These are phyloP conservation scores for Ptilonorhynchus violaceus DNA, from an alignment of 2,113 vertebrate species.

Conservation along the genomic window DNA sequence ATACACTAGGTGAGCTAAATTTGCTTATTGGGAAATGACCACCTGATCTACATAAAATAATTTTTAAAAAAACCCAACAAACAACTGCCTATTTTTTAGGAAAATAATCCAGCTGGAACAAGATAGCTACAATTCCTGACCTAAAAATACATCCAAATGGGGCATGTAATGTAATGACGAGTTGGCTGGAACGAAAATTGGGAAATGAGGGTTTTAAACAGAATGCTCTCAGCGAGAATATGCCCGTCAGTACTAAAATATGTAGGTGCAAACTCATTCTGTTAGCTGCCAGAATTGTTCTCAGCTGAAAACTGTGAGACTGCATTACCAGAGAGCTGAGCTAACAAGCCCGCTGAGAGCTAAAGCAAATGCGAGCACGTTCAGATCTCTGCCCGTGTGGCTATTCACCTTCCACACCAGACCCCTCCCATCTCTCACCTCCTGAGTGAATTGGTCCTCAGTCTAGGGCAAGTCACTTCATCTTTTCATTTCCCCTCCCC, in stretches of 20 bases:
- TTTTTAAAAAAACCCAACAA: no score
- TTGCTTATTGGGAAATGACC: background rate
- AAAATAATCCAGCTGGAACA: background rate
- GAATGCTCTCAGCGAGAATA: background rate
- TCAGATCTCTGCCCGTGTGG: background rate
- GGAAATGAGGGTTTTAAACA: background rate
- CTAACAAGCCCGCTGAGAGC: background rate
- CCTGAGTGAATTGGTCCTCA: background rate
- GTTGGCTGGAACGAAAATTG: background rate
- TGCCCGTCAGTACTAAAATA: background rate
- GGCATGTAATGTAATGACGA: rapidly evolving
- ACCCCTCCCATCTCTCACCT: background rate
- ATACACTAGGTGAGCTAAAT: background rate
- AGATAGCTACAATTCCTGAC: background rate
- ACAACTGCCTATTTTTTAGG: rapidly evolving
- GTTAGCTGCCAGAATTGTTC: background rate
- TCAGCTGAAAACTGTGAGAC: background rate
- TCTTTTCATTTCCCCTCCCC: background rate
- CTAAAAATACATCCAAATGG: background rate
- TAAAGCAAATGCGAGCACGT: background rate
- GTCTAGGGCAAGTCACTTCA: background rate
- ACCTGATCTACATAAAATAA: background rate
- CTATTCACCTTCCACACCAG: background rate
- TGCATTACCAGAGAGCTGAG: background rate
- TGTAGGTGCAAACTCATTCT: background rate